Conservation (phyloP, 2,113 vertebrate genomes). For the Pachyramphus minor region DNA sequence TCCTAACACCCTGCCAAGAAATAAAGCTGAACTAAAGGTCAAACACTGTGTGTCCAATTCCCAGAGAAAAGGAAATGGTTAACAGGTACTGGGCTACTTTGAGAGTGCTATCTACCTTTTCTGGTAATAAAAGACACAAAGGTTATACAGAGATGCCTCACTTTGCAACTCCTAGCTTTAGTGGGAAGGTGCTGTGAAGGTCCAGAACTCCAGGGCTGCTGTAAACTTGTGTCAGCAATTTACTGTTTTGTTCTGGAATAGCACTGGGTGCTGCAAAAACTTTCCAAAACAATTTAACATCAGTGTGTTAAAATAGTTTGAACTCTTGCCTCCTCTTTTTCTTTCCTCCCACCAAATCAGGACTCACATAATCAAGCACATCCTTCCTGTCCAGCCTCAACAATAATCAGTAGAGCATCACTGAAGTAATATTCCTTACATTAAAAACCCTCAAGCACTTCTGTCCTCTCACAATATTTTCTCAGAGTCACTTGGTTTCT, state of each 20-base stretch:
- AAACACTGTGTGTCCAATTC: not conserved
- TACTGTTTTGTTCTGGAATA: not conserved
- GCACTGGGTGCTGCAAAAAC: not conserved
- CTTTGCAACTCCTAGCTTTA: not conserved
- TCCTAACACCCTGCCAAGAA: not conserved
- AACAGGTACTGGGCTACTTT: not conserved
- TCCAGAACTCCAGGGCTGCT: not conserved
- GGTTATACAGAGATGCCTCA: not conserved
- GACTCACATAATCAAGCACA: not conserved
- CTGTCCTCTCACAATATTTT: not conserved
- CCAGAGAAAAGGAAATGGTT: not conserved
- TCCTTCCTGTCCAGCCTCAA: not conserved
- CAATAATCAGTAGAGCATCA: not conserved
- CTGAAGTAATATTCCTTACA: not conserved
- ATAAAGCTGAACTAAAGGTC: not conserved
- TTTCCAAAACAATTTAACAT: slow-evolving; percentile 30
- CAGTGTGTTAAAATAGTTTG: not conserved
- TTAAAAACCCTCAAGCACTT: not conserved
- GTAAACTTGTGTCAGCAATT: not conserved
- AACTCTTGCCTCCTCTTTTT: not conserved
- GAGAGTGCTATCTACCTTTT: not conserved
- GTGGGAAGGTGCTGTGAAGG: not conserved
- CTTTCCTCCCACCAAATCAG: not conserved
- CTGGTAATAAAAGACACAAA: not conserved
- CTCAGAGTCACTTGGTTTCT: not conserved